Evolutionary conservation across 2,888 invertebrate genomes (phyloP), one percentile per base, ranked within the genome.

Genomic region (Myopa testacea): DNA sequence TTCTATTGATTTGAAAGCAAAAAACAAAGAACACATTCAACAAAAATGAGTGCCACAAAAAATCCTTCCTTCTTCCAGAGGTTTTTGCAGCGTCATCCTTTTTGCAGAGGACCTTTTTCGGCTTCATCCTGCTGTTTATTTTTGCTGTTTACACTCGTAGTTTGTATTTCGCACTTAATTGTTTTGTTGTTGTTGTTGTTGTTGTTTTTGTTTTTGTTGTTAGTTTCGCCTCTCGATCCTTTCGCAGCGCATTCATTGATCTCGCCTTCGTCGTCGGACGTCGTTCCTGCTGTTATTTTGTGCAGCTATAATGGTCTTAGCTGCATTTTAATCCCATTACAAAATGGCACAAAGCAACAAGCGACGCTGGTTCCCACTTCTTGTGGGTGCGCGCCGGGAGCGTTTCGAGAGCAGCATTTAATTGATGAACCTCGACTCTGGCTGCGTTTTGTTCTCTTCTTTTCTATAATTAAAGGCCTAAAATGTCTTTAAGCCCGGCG

Each of bases 151-250:
- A 14, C 26, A 14, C 60, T 76, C 79, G 80, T 83, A 80, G 86
- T 85, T 85, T 85, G 85, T 84, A 84, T 86, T 87, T 86, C 84
- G 84, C 85, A 86, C 87, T 87, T 86, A 87, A 86, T 87, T 86
- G 87, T 86, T 87, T 87, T 87, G 84, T 85, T 83, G 83, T 86
- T 85, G 85, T 84, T 86, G 85, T 87, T 86, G 75, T 16, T 26
- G 26, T 26, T 26, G 26, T 26, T 26, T 1, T 26, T 26, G 26
- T 26, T 26, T 1, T 26, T 26, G 26, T 26, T 26, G 26, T 26
- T 26, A 26, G 26, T 26, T 26, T 26, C 26, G 26, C 26, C 26
- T 26, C 26, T 26, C 26, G 26, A 26, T 26, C 26, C 26, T 26
- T 26, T 26, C 26, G 26, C 26, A 26, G 2, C 50, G 50, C 50